phyloP scores from a whole-genome alignment of 2,888 invertebrate species.

The Trichopoda pennipes region DNA sequence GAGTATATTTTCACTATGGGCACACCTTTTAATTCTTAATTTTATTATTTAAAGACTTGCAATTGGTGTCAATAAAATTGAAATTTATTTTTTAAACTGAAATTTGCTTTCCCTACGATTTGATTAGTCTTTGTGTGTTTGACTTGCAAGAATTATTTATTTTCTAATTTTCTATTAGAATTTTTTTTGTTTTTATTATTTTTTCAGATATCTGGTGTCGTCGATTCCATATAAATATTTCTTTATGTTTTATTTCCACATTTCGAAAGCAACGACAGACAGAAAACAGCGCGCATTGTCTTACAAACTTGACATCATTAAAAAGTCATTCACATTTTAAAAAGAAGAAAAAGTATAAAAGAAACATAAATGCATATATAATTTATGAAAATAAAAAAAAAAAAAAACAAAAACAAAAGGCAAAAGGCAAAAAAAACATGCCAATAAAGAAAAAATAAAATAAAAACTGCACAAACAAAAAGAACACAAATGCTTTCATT shows the following conservation, averaged over 20 bases:
- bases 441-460: neutral
- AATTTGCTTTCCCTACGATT: too few relatives aligned
- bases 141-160: too few relatives aligned
- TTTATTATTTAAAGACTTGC: too few relatives aligned
- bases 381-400: constrained; percentile 7
- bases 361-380: neutral
- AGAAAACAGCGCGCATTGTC: constrained; percentile 20
- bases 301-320: constrained; percentile 64
- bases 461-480: neutral
- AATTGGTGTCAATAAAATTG: too few relatives aligned
- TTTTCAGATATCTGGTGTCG: too few relatives aligned
- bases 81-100: too few relatives aligned
- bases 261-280: constrained; percentile 27
- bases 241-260: neutral
- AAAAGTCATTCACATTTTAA: constrained; percentile 60
- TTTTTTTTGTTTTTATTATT: neutral
- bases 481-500: neutral
- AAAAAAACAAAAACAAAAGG: neutral
- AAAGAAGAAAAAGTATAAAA: neutral
- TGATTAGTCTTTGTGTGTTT: too few relatives aligned
- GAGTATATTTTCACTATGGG: neutral
- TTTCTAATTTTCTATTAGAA: too few relatives aligned
- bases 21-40: too few relatives aligned
- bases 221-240: neutral
- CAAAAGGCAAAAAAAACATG: neutral